phyloP scores from a whole-genome alignment of 1,140 invertebrate genomes.

The Octopus bimaculoides region DNA sequence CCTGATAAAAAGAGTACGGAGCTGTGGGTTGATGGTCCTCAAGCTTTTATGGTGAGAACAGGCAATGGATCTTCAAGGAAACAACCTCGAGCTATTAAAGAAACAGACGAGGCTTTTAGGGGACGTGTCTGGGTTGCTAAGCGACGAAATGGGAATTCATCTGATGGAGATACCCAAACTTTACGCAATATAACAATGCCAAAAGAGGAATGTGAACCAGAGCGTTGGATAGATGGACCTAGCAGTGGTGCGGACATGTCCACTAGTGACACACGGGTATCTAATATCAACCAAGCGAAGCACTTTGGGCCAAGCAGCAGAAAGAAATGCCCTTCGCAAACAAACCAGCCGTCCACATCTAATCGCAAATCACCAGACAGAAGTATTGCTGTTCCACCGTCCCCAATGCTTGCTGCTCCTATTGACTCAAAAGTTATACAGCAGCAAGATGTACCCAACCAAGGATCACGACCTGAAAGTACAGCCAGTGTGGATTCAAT shows the following conservation, averaged over 20 bases:
- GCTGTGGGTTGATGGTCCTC: constrained; percentile 55
- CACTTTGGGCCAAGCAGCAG: neutral
- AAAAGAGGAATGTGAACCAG: constrained; percentile 64
- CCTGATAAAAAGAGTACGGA: constrained; percentile 40
- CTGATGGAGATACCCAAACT: neutral
- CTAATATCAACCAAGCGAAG: neutral
- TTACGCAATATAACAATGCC: neutral
- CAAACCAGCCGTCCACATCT: neutral
- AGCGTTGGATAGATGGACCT: constrained; percentile 94
- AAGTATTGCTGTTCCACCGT: neutral
- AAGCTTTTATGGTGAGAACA: constrained; percentile 31
- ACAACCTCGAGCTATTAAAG: neutral
- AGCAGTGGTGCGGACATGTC: constrained; percentile 14
- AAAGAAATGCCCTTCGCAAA: neutral
- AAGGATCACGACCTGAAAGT: constrained; percentile 33
- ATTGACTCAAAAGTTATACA: neutral
- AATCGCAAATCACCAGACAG: neutral
- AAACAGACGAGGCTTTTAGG: neutral
- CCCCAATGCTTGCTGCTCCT: neutral
- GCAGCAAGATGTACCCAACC: neutral
- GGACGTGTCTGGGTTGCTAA: neutral
- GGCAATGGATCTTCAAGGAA: neutral
- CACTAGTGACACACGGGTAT: neutral
- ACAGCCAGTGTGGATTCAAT: constrained; percentile 41
- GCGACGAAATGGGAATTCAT: neutral